phyloP scores from a whole-genome alignment of 2,113 vertebrate species.

The Thinocorus orbignyianus region DNA sequence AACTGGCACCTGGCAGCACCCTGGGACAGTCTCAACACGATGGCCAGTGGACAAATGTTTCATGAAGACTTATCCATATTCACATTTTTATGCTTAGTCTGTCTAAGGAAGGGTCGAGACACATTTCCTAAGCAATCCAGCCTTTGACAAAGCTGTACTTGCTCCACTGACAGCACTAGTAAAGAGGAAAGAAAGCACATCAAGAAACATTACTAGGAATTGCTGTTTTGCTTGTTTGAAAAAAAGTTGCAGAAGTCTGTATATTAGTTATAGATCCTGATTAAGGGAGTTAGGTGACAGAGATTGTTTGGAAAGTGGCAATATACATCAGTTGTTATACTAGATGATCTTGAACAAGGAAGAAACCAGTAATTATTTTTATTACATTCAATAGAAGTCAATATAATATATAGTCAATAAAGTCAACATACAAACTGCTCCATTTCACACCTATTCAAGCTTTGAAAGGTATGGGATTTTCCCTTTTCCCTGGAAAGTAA shows the following conservation, averaged over 20 bases:
- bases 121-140: rapidly evolving
- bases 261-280: background rate
- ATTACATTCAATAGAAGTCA: too few species aligned
- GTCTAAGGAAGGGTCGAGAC: background rate
- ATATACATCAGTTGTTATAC: background rate
- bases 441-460: background rate
- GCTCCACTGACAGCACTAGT: background rate
- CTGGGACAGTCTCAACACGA: background rate
- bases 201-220: background rate
- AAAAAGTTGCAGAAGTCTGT: background rate
- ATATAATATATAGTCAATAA: too few species aligned
- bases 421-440: background rate
- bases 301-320: background rate
- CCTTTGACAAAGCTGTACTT: background rate
- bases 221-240: background rate
- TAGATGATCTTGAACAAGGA: background rate
- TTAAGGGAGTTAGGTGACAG: background rate
- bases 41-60: background rate
- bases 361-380: background rate
- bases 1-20: rapidly evolving
- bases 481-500: background rate
- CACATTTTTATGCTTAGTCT: background rate
- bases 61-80: background rate
- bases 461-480: background rate
- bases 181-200: background rate